Evolutionary conservation across 2,113 vertebrate genomes (phyloP).

Genomic region (Axis porcinus): DNA sequence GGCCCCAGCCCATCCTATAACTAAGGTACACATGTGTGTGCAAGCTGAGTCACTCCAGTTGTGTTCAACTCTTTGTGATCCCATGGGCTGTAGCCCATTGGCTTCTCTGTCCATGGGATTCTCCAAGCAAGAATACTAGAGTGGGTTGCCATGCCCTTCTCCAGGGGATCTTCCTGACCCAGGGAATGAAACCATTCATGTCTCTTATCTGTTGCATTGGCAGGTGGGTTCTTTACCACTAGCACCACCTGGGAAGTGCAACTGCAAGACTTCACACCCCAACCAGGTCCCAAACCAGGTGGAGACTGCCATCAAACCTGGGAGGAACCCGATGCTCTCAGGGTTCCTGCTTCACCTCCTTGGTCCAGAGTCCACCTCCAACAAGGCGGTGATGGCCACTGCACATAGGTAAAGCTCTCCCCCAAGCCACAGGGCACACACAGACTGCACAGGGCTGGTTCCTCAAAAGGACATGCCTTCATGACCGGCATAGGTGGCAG

Average conservation of each 20-base stretch:
- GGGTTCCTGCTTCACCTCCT: background rate
- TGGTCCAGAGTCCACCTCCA: background rate
- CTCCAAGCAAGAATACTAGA: background rate
- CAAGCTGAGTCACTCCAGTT: background rate
- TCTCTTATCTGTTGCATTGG: background rate
- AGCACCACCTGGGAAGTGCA: background rate
- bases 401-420: background rate
- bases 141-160: background rate
- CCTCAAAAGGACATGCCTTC: background rate
- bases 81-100: background rate
- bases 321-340: background rate
- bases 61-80: background rate
- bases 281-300: background rate
- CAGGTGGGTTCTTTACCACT: fast-evolving
- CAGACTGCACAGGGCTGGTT: background rate
- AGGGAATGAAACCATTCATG: fast-evolving
- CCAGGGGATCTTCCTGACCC: background rate
- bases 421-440: background rate
- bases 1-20: background rate
- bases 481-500: background rate
- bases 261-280: background rate
- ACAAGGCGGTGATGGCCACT: fast-evolving
- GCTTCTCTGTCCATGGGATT: background rate
- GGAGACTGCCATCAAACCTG: background rate
- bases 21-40: background rate